Percentiles rank a stretch among this genome's conserved stretches.
Conservation (phyloP, 2,797 vertebrate species). For the Sebastes minor region DNA sequence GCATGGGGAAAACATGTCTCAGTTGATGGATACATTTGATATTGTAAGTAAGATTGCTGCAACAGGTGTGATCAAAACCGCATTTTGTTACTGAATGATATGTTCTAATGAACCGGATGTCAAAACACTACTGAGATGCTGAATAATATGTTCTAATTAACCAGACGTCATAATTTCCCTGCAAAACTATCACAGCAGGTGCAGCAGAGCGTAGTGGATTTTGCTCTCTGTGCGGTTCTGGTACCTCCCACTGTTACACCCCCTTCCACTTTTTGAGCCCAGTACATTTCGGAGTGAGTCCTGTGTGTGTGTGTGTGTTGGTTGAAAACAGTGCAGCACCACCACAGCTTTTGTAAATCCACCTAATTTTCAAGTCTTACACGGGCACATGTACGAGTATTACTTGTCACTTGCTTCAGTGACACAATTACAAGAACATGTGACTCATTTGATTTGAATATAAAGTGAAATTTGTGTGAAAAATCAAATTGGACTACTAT, state of each 20-base stretch:
- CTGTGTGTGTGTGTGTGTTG: neutral
- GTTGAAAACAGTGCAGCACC: neutral
- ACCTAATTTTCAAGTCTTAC: slow-evolving; percentile 13
- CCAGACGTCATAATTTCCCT: neutral
- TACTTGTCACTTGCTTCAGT: neutral
- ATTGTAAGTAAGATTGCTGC: neutral
- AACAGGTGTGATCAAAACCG: slow-evolving; percentile 38
- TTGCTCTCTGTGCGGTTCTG: slow-evolving; percentile 7
- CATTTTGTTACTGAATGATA: neutral
- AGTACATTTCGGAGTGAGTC: slow-evolving; percentile 6
- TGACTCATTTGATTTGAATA: neutral
- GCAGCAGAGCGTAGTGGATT: slow-evolving; percentile 1
- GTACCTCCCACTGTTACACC: slow-evolving; percentile 19
- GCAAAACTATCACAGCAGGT: slow-evolving; percentile 15
- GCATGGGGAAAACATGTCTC: slow-evolving; percentile 12
- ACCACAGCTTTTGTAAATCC: slow-evolving; percentile 22
- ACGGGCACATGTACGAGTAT: neutral
- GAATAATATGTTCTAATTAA: slow-evolving; percentile 21
- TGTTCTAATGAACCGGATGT: neutral
- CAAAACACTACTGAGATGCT: neutral
- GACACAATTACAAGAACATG: neutral
- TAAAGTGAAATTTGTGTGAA: neutral
- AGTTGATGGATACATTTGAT: slow-evolving; percentile 25
- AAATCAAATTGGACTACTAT: neutral
- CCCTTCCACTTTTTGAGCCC: slow-evolving; percentile 5